These are phyloP conservation scores for Bombylius major DNA, from an alignment of 2,888 invertebrate species.

Conservation along the genomic window DNA sequence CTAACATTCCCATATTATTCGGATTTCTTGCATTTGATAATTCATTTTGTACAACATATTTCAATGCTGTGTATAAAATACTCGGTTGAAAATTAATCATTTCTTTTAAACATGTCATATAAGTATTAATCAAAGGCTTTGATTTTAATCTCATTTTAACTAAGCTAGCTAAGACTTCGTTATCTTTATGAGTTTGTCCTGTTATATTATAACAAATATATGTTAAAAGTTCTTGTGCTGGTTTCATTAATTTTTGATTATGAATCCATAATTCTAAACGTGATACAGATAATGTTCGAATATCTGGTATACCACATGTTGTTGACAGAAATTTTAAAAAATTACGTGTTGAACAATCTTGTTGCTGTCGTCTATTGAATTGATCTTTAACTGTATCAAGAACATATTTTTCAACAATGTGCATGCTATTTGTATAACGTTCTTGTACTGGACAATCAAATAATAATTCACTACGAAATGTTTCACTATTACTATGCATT, in stretches of 20 bases:
- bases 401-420: constrained; percentile 54
- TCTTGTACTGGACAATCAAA: constrained; percentile 40
- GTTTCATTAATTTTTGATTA: constrained; percentile 85
- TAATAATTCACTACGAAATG: constrained; percentile 33
- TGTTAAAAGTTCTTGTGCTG: constrained; percentile 83
- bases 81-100: constrained; percentile 74
- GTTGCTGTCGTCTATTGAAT: constrained; percentile 68
- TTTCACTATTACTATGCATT: constrained; percentile 32
- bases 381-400: constrained; percentile 82
- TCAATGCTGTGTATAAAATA: constrained; percentile 71
- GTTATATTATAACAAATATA: constrained; percentile 86
- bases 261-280: constrained; percentile 89
- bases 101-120: constrained; percentile 80
- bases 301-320: constrained; percentile 76
- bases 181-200: constrained; percentile 51
- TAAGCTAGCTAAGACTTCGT: constrained; percentile 67
- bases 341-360: constrained; percentile 78
- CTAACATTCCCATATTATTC: constrained; percentile 85
- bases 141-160: constrained; percentile 87
- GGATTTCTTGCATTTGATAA: constrained; percentile 82
- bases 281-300: constrained; percentile 33
- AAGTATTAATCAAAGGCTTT: constrained; percentile 81
- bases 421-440: constrained; percentile 41
- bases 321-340: constrained; percentile 74
- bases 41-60: constrained; percentile 91